Percentiles rank a stretch among this genome's conserved stretches.
phyloP scores from a whole-genome alignment of 2,888 invertebrate species.

The Pollenia angustigena region DNA sequence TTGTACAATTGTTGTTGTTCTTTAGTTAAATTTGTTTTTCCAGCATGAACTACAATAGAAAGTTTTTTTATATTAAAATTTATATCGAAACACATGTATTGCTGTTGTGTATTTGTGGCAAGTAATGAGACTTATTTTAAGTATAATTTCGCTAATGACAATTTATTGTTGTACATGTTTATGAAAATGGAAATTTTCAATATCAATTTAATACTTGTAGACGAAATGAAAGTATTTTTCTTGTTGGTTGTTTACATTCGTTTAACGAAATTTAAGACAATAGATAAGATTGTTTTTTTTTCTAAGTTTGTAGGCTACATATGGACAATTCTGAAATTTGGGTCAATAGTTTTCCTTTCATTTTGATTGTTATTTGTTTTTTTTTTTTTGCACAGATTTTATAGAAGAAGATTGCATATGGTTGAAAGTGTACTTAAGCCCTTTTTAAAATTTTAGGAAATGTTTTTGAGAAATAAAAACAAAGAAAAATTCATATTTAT shows the following conservation, averaged over 20 bases:
- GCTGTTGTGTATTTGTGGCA: slow-evolving; percentile 30
- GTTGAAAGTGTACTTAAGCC: neutral
- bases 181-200: slow-evolving; percentile 78
- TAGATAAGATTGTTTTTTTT: slow-evolving; percentile 56
- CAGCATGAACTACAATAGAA: slow-evolving; percentile 59
- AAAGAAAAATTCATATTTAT: too few species aligned
- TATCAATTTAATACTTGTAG: slow-evolving; percentile 57
- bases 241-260: slow-evolving; percentile 36
- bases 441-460: neutral
- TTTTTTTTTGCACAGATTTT: neutral
- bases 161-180: slow-evolving; percentile 78
- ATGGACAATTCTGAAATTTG: slow-evolving; percentile 24
- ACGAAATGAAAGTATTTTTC: slow-evolving; percentile 69
- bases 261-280: slow-evolving; percentile 66
- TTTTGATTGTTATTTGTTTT: slow-evolving; percentile 51
- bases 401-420: neutral
- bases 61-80: slow-evolving; percentile 50
- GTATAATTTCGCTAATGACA: slow-evolving; percentile 77
- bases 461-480: too few species aligned
- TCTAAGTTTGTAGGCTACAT: slow-evolving; percentile 20
- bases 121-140: slow-evolving; percentile 70
- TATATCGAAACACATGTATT: slow-evolving; percentile 20
- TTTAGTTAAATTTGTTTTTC: neutral
- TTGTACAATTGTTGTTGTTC: slow-evolving; percentile 33
- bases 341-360: slow-evolving; percentile 68